A percentile compares a stretch with the other conserved stretches of the same genome.
Conservation (phyloP, 2,888 invertebrate genomes). For the Caenorhabditis auriculariae region DNA sequence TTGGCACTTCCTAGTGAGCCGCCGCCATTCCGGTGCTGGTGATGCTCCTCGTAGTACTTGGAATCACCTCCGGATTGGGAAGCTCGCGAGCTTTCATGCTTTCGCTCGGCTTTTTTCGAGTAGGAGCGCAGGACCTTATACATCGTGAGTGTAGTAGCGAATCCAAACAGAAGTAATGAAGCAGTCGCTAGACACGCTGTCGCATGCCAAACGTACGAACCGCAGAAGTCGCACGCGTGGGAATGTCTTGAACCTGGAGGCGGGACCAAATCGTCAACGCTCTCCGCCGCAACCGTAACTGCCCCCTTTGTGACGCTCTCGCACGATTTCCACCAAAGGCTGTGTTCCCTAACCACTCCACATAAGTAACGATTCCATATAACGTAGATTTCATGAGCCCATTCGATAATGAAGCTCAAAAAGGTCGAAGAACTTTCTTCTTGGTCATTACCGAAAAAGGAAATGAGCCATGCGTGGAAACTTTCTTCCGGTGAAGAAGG, state of each 20-base stretch:
- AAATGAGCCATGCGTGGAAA: too few relatives aligned
- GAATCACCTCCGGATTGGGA: slow-evolving; percentile 9
- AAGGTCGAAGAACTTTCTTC: too few relatives aligned
- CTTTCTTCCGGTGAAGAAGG: too few relatives aligned
- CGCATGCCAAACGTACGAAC: slow-evolving; percentile 44
- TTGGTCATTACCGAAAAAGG: too few relatives aligned
- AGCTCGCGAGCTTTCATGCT: slow-evolving; percentile 51
- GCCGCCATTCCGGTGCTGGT: slow-evolving; percentile 14
- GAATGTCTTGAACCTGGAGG: slow-evolving; percentile 12
- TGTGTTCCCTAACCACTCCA: slow-evolving; percentile 19
- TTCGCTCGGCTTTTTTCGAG: slow-evolving; percentile 56
- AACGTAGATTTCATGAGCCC: too few relatives aligned
- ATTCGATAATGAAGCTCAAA: too few relatives aligned
- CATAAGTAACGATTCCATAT: too few relatives aligned
- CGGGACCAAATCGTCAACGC: slow-evolving; percentile 4
- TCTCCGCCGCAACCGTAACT: background rate
- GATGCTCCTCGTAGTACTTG: slow-evolving; percentile 22
- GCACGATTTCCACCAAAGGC: slow-evolving; percentile 6
- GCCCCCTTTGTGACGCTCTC: slow-evolving; percentile 6
- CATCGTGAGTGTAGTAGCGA: slow-evolving; percentile 65
- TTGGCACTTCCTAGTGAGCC: slow-evolving; percentile 67
- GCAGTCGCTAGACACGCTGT: slow-evolving; percentile 46
- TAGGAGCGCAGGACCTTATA: slow-evolving; percentile 75
- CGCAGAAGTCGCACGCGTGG: slow-evolving; percentile 36
- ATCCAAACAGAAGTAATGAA: slow-evolving; percentile 64